A percentile compares a stretch with the other conserved stretches of the same genome.
Evolutionary conservation across 1,140 invertebrate species (phyloP).

Genomic region (Pteromalus puparum): DNA sequence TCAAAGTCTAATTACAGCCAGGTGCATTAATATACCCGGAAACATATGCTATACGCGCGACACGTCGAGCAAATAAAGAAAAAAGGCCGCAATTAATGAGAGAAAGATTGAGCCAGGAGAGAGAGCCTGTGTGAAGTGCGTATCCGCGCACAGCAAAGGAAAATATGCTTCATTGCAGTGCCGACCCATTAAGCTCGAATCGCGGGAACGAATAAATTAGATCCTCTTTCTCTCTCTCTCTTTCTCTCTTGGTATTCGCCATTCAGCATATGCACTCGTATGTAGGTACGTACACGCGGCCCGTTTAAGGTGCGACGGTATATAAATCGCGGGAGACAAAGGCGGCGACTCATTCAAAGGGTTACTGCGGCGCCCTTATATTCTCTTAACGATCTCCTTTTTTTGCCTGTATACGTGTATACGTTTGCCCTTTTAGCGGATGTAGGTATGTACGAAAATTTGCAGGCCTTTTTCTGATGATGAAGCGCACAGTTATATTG

Average conservation of each 20-base stretch:
- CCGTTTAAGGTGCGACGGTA: slow-evolving; percentile 57
- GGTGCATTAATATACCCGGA: not conserved
- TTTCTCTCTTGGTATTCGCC: not conserved
- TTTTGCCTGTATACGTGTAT: not conserved
- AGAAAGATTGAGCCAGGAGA: slow-evolving; percentile 41
- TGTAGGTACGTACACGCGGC: not conserved
- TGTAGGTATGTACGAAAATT: slow-evolving; percentile 43
- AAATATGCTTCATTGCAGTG: slow-evolving; percentile 42
- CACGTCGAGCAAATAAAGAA: not conserved
- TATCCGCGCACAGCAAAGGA: slow-evolving; percentile 51
- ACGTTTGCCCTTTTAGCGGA: not conserved
- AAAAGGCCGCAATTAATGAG: slow-evolving; percentile 40
- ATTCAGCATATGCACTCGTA: not conserved
- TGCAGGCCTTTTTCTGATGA: slow-evolving; percentile 5
- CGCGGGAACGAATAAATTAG: slow-evolving; percentile 60
- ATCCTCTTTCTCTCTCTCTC: slow-evolving; percentile 5
- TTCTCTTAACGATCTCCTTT: slow-evolving; percentile 25
- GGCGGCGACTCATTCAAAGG: slow-evolving; percentile 8
- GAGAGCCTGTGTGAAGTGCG: slow-evolving; percentile 47
- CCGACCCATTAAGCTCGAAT: slow-evolving; percentile 60
- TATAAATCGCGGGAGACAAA: slow-evolving; percentile 53
- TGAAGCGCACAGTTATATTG: slow-evolving; percentile 20
- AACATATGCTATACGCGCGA: not conserved
- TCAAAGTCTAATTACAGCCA: too few species aligned
- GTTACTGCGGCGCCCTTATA: not conserved